Percentiles rank a stretch among this genome's conserved stretches.
Evolutionary conservation across 2,888 invertebrate species (phyloP).

Genomic region (Zonitis immaculata): DNA sequence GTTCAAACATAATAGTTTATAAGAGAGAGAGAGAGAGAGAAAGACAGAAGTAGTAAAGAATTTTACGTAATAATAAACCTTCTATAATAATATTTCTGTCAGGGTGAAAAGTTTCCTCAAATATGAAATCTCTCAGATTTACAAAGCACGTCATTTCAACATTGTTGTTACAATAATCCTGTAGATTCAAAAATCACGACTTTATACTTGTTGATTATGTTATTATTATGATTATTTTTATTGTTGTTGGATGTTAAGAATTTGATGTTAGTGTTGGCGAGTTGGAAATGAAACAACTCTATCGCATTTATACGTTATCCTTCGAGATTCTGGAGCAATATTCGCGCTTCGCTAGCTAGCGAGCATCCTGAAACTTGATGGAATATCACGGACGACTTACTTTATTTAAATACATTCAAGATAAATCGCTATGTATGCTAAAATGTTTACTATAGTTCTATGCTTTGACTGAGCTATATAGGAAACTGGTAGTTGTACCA

Average conservation of each 20-base stretch:
- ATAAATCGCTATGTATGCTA: constrained; percentile 34
- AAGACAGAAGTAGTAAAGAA: constrained; percentile 1
- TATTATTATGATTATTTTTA: too few species aligned
- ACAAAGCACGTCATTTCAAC: too few species aligned
- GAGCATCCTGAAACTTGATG: constrained; percentile 43
- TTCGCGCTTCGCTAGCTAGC: constrained; percentile 40
- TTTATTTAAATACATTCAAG: constrained; percentile 44
- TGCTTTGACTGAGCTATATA: constrained; percentile 16
- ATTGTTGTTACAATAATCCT: not conserved
- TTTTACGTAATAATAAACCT: constrained; percentile 2
- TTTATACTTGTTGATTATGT: not conserved
- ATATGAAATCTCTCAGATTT: not conserved
- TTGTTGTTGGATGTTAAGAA: not conserved
- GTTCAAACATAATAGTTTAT: not conserved
- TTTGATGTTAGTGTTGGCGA: not conserved
- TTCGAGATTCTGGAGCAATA: constrained; percentile 37
- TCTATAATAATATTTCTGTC: not conserved
- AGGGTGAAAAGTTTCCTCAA: not conserved
- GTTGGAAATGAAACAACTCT: constrained; percentile 27
- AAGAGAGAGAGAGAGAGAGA: too few species aligned
- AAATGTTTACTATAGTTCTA: not conserved
- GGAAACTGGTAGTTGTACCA: constrained; percentile 29
- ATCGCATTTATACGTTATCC: constrained; percentile 28
- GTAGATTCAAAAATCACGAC: not conserved
- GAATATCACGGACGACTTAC: constrained; percentile 43